These are phyloP conservation scores for Cichlasoma orientale DNA, from an alignment of 2,797 vertebrate genomes.

Conservation along the genomic window DNA sequence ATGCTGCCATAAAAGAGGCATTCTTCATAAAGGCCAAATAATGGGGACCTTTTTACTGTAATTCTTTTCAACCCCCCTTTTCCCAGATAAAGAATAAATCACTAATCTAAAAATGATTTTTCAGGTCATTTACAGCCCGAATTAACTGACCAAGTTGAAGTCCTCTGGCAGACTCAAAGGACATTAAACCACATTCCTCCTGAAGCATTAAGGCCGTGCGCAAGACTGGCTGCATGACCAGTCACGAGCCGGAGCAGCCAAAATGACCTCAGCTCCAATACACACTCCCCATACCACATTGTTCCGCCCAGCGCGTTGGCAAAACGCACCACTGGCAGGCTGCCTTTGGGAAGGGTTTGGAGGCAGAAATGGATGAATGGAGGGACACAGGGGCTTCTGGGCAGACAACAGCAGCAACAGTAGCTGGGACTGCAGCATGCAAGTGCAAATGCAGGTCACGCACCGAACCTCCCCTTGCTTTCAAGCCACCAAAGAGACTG, in stretches of 20 bases:
- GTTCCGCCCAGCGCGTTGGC: conserved; percentile 69
- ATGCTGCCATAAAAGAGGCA: not conserved
- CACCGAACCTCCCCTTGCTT: conserved; percentile 81
- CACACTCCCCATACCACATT: conserved; percentile 59
- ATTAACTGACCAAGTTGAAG: conserved; percentile 58
- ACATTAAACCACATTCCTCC: conserved; percentile 68
- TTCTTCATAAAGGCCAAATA: not conserved
- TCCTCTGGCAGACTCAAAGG: conserved; percentile 47
- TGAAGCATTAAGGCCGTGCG: conserved; percentile 65
- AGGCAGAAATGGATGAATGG: conserved; percentile 77
- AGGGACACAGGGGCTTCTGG: conserved; percentile 74
- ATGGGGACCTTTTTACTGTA: not conserved
- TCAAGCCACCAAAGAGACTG: conserved; percentile 79
- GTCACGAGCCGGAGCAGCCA: conserved; percentile 78
- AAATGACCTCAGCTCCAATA: conserved; percentile 69
- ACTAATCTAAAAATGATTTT: conserved; percentile 27
- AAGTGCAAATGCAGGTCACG: conserved; percentile 87
- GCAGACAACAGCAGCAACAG: conserved; percentile 81
- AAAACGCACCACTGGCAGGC: conserved; percentile 72
- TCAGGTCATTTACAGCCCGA: conserved; percentile 33
- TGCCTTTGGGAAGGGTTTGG: conserved; percentile 76
- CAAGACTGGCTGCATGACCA: conserved; percentile 80
- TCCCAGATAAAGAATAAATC: conserved; percentile 22
- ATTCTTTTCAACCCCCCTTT: not conserved
- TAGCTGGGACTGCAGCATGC: conserved; percentile 78